phyloP scores from a whole-genome alignment of 2,797 vertebrate species.

The Pseudochirops cupreus region DNA sequence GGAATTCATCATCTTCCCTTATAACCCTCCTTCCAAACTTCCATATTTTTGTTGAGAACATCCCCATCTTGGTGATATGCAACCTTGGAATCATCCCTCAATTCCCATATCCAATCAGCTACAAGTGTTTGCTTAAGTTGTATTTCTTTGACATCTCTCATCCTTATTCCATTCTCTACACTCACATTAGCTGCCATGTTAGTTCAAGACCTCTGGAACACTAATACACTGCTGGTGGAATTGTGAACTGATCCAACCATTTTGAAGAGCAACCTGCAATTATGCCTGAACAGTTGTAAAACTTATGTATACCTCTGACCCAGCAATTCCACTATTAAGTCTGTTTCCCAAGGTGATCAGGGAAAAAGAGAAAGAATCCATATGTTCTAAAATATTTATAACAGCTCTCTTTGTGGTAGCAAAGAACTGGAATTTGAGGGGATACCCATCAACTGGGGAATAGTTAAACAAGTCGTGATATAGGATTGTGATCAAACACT shows the following conservation, averaged over 20 bases:
- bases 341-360: neutral
- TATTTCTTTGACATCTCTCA: neutral
- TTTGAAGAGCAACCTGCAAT: neutral
- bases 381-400: neutral
- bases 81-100: neutral
- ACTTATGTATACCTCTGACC: neutral
- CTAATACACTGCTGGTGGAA: neutral
- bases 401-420: neutral
- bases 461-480: no score
- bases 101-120: neutral
- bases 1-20: neutral
- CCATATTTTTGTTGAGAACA: neutral
- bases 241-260: neutral
- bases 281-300: neutral
- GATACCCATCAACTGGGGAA: no score
- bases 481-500: no score
- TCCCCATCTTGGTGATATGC: neutral
- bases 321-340: neutral
- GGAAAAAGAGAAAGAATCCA: neutral
- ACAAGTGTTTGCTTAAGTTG: neutral
- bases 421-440: neutral
- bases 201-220: neutral
- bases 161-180: neutral
- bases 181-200: neutral
- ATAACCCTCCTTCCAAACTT: neutral